phyloP scores from a whole-genome alignment of 2,888 invertebrate genomes.

The Drosophila vallismaia region DNA sequence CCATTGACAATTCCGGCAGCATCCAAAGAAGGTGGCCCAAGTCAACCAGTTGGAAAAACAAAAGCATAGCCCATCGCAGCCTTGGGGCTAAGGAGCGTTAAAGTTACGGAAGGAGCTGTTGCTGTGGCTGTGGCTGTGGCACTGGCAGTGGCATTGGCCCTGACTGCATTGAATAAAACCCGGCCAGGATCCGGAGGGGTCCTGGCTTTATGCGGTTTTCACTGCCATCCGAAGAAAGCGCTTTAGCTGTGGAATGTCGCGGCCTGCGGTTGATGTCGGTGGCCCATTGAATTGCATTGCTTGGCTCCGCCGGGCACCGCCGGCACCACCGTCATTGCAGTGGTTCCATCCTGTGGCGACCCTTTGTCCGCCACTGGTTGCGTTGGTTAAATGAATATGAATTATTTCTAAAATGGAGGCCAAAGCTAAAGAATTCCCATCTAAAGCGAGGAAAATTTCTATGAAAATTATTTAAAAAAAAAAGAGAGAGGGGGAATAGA shows the following conservation, averaged over 20 bases:
- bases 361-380: conserved; percentile 16
- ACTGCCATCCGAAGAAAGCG: conserved; percentile 32
- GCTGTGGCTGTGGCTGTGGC: conserved; percentile 45
- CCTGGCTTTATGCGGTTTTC: conserved; percentile 36
- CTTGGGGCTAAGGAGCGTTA: neutral
- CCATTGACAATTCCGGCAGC: conserved; percentile 19
- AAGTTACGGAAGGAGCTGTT: neutral
- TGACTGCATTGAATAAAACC: conserved; percentile 36
- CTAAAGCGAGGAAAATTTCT: conserved; percentile 21
- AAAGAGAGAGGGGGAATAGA: neutral
- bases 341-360: conserved; percentile 1
- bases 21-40: conserved; percentile 32
- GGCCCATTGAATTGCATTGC: conserved; percentile 36
- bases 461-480: conserved; percentile 28
- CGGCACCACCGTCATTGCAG: neutral
- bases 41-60: conserved; percentile 42
- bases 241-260: conserved; percentile 48
- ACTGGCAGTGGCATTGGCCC: conserved; percentile 69
- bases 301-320: conserved; percentile 2
- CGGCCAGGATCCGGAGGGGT: conserved; percentile 13
- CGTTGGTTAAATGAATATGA: conserved; percentile 31
- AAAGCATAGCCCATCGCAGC: conserved; percentile 32
- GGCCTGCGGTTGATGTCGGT: conserved; percentile 44
- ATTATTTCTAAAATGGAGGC: conserved; percentile 17
- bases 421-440: conserved; percentile 3